Percentiles rank a stretch among this genome's conserved stretches.
These are phyloP conservation scores for Lasaia peninsularis DNA, from an alignment of 1,140 invertebrate species.

Conservation along the genomic window DNA sequence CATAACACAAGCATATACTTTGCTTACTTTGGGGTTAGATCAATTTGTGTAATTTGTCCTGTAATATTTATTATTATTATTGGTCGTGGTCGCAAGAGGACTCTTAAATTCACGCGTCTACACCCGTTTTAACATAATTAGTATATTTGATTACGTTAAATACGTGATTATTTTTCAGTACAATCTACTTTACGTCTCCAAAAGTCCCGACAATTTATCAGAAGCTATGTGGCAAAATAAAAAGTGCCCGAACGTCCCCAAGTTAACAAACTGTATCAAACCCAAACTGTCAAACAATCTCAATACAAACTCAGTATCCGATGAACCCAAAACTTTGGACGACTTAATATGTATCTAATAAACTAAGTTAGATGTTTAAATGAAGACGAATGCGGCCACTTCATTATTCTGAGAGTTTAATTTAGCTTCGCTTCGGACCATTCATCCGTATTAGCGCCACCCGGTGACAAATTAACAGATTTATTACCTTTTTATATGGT, in stretches of 20 bases:
- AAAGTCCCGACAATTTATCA: too few relatives aligned
- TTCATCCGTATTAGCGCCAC: slow-evolving; percentile 51
- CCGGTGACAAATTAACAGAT: slow-evolving; percentile 53
- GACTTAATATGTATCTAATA: slow-evolving; percentile 51
- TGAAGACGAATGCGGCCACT: slow-evolving; percentile 57
- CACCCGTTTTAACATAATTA: too few relatives aligned
- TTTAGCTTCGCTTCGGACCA: slow-evolving; percentile 49
- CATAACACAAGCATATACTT: too few relatives aligned
- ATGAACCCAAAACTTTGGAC: slow-evolving; percentile 39
- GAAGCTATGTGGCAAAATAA: background rate
- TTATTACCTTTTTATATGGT: slow-evolving; percentile 40
- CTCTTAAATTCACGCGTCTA: too few relatives aligned
- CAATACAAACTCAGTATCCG: slow-evolving; percentile 35
- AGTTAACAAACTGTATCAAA: slow-evolving; percentile 17
- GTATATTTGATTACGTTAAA: too few relatives aligned
- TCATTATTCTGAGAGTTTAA: slow-evolving; percentile 60
- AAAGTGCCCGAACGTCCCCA: slow-evolving; percentile 1
- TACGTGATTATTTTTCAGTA: too few relatives aligned
- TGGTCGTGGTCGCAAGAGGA: too few relatives aligned
- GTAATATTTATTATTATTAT: too few relatives aligned
- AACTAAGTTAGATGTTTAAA: slow-evolving; percentile 43
- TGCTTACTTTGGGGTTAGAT: too few relatives aligned
- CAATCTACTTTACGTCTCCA: too few relatives aligned
- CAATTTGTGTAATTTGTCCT: too few relatives aligned
- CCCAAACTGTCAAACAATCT: slow-evolving; percentile 47